Evolutionary conservation across 2,113 vertebrate genomes (phyloP), one percentile per base, ranked within the genome.

Genomic region (Verasper variegatus): DNA sequence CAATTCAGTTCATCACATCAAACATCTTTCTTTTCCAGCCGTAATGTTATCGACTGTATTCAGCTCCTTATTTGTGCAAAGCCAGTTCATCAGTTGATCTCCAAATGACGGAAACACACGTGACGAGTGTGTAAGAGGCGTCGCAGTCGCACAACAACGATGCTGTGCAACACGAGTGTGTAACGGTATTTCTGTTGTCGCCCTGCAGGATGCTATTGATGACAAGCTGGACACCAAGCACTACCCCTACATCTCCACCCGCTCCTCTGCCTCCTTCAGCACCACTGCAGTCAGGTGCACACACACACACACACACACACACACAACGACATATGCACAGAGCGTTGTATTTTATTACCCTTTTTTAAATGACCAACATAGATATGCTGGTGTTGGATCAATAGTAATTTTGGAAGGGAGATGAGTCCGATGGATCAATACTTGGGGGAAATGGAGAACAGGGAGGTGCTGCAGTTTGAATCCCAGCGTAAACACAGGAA

Each of bases 221-320:
- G 98, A 99, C 89, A 99, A 99, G 88, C 95, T 99, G 89, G 98
- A 99, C 84, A 97, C 97, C 78, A 99, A 99, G 88, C 97, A 99
- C 91, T 99, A 98, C 88, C 98, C 97, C 0, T 99, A 98, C 85
- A 99, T 99, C 93, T 99, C 98, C n/a, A 97, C 97, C 61, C 97
- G 97, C 87, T 98, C 98, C 81, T 98, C 98, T 0, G 98, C 97
- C 62, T 98, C 97, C 71, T 99, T 98, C 89, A 98, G 97, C 91
- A 98, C 97, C 89, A 98, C 97, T 5, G 97, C 97, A 0, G 98
- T 99, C 95, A 99, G 98, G 98, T 99, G 92, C n/a, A 13, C 31
- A 75, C 55, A 51, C 49, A 64, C 61, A 64, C 23, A 42, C 11
- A 62, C 12, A 68, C 67, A 66, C 75, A 14, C 7, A 37, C 35